Percentiles rank a stretch among this genome's conserved stretches.
Evolutionary conservation across 2,797 vertebrate genomes (phyloP).

Genomic region (Onychomys arenicola): DNA sequence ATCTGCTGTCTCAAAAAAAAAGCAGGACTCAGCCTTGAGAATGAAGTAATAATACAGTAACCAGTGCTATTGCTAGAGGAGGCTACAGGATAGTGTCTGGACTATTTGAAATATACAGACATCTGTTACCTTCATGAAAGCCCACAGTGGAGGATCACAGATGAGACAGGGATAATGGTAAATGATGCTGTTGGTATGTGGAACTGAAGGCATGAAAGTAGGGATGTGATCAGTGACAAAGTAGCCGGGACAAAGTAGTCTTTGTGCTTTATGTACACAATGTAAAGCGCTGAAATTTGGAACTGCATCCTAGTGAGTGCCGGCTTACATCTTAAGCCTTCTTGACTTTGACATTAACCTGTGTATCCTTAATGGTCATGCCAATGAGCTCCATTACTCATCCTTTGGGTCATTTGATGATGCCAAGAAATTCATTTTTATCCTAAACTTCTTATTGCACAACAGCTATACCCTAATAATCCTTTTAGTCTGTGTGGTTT

Average conservation of each 20-base stretch:
- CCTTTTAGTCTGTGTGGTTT: neutral
- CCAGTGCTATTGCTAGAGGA: neutral
- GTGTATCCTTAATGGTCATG: neutral
- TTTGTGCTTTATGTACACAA: neutral
- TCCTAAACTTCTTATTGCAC: neutral
- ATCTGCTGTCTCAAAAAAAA: slow-evolving; percentile 27
- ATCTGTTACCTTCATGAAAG: neutral
- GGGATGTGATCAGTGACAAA: neutral
- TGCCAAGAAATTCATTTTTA: neutral
- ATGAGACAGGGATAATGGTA: neutral
- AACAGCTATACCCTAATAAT: neutral
- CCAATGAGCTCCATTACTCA: neutral
- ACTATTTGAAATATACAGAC: neutral
- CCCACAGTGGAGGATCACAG: neutral
- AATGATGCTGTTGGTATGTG: neutral
- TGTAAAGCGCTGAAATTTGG: neutral
- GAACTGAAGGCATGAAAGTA: neutral
- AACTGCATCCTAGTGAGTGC: neutral
- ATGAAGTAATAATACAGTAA: neutral
- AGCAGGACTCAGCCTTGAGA: neutral
- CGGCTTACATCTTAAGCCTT: neutral
- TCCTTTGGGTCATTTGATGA: neutral
- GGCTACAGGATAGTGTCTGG: neutral
- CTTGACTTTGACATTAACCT: neutral
- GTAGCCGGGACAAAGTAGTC: neutral